Conservation (phyloP, 53 echinoderm and acorn worm species). For the Echinarachnius parma region DNA sequence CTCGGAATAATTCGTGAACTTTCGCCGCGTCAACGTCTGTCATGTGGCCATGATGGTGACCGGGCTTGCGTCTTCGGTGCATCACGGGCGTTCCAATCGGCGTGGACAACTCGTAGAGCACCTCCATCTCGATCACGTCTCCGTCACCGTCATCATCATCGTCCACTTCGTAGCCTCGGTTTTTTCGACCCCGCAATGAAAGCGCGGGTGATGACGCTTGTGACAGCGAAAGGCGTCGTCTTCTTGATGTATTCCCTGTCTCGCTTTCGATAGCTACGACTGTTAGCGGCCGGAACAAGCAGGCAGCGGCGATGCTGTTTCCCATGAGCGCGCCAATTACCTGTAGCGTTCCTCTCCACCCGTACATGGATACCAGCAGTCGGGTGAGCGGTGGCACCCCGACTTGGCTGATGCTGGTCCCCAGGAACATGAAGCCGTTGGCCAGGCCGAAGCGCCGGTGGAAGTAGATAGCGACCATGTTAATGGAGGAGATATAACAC, state of each 20-base stretch:
- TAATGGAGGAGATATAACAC: conserved; percentile 16
- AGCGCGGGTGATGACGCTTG: not conserved
- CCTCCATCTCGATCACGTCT: conserved; percentile 10
- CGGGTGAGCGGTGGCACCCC: conserved; percentile 29
- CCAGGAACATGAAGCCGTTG: conserved; percentile 30
- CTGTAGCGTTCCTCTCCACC: conserved; percentile 26
- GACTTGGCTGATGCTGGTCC: conserved; percentile 26
- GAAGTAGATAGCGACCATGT: conserved; percentile 37
- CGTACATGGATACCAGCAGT: conserved; percentile 5
- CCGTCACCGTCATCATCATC: not conserved
- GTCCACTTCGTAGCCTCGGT: not conserved
- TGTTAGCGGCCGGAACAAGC: conserved; percentile 6
- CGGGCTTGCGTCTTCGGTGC: not conserved
- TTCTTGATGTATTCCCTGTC: not conserved
- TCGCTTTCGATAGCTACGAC: not conserved
- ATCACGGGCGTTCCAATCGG: not conserved
- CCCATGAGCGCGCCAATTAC: conserved; percentile 18
- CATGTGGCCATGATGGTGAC: too few relatives aligned
- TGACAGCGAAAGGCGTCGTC: not conserved
- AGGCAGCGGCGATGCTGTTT: conserved; percentile 22
- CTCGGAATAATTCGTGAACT: too few relatives aligned
- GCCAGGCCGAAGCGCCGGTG: conserved; percentile 29
- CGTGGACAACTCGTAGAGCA: not conserved
- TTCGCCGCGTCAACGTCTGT: too few relatives aligned
- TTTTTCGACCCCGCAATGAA: not conserved